These are phyloP conservation scores for Amphiduros pacificus DNA, from an alignment of 2,888 invertebrate genomes.

Conservation along the genomic window DNA sequence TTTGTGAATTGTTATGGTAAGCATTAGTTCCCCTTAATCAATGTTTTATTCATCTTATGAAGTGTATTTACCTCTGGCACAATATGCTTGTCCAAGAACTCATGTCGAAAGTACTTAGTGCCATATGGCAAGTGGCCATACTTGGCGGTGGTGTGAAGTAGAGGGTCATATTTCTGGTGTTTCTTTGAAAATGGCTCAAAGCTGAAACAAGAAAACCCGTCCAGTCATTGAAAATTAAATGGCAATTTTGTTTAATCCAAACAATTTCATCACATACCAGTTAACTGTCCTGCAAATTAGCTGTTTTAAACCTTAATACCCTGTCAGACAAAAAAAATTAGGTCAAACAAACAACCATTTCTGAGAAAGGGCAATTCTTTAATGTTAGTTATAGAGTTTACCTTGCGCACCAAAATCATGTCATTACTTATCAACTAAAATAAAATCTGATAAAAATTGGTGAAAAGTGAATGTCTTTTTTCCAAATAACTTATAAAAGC, in stretches of 20 bases:
- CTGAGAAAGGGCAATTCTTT: no score
- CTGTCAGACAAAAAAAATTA: no score
- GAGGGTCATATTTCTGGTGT: constrained; percentile 39
- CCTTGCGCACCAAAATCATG: no score
- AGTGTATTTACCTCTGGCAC: constrained; percentile 36
- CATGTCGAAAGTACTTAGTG: constrained; percentile 52
- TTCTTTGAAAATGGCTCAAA: constrained; percentile 49
- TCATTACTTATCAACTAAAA: no score
- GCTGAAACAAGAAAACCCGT: constrained; percentile 30
- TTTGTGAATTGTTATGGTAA: no score
- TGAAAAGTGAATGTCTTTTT: no score
- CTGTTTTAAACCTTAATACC: no score
- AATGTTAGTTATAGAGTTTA: no score
- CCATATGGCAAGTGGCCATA: constrained; percentile 53
- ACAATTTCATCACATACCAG: not conserved
- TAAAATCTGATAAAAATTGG: no score
- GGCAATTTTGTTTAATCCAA: not conserved
- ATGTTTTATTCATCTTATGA: not conserved
- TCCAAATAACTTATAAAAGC: no score
- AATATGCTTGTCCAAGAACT: constrained; percentile 41
- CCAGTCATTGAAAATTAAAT: not conserved
- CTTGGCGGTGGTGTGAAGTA: constrained; percentile 48
- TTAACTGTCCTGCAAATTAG: no score
- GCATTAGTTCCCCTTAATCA: not conserved
- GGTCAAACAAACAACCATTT: no score